phyloP scores from a whole-genome alignment of 2,113 vertebrate species.

The Pluvialis apricaria region DNA sequence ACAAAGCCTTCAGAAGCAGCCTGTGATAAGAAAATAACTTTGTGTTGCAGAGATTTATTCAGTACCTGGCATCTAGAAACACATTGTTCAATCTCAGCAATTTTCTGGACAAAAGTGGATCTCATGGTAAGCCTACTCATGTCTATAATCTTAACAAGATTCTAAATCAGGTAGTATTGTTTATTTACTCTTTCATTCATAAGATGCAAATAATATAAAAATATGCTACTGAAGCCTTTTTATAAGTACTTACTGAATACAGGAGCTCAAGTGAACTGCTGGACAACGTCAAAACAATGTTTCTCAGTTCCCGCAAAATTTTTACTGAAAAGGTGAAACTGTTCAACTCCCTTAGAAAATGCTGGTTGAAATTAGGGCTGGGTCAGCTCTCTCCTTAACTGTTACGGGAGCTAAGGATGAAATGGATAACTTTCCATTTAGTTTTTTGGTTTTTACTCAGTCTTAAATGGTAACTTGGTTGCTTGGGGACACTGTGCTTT shows the following conservation, averaged over 20 bases:
- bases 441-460: not conserved
- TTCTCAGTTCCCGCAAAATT: not conserved
- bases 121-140: conserved; percentile 84
- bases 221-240: not conserved
- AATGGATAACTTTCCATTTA: not conserved
- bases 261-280: not conserved
- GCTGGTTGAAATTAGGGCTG: not conserved
- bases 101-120: conserved; percentile 98
- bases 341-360: not conserved
- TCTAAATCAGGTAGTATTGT: not conserved
- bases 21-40: conserved; percentile 35
- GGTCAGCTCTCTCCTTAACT: not conserved
- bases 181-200: not conserved
- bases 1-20: not conserved
- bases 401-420: not conserved
- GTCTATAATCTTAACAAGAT: not conserved
- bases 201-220: not conserved
- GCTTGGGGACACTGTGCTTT: not conserved
- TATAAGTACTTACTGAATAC: not conserved
- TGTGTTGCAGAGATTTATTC: conserved; percentile 92
- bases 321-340: not conserved
- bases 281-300: not conserved
- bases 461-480: not conserved
- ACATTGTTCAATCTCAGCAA: conserved; percentile 99
- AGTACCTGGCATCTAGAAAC: conserved; percentile 98